Evolutionary conservation across 2,797 vertebrate species (phyloP), one percentile per base, ranked within the genome.

Genomic region (Eulemur mongoz): DNA sequence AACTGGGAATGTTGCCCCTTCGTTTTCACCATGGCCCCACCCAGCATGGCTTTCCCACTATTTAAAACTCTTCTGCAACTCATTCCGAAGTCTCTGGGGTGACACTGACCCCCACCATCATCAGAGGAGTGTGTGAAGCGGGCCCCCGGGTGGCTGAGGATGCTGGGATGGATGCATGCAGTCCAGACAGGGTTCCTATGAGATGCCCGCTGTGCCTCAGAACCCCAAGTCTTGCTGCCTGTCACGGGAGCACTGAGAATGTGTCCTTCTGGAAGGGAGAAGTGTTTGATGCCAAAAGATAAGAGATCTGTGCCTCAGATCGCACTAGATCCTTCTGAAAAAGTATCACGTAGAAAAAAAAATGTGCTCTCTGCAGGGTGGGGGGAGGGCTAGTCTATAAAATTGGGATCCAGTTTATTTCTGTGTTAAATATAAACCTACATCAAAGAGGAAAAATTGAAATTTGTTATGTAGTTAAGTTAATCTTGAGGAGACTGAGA

Each of bases 331-430:
- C 12, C n/a, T 86, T n/a, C 75, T 75, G 0, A 18, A 67, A 43
- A 82, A 72, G 15, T 23, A 59, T 35, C 45, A 27, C 67, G 18
- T 50, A 32, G 57, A 63, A 23, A 23, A 52, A 45, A 90, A 84
- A 57, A 13, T n/a, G 2, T 73, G 30, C 43, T 92, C 82, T 92
- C 89, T 79, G 67, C 13, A 8, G 45, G 2, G 57, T 2, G 20
- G 5, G 57, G 25, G 50, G 25, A 20, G 2, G 54, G 40, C 14
- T 8, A 3, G 72, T 54, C 43, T 76, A 15, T 48, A 82, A 69
- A 67, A 90, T 91, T 45, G 69, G 79, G 25, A 27, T 75, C 45
- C 48, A 87, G 59, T 70, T 79, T 92, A 83, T 79, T 79, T 95
- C 63, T 43, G 17, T 67, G 52, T 82, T 57, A 69, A 80, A 32